phyloP scores from a whole-genome alignment of 2,113 vertebrate genomes.

The Edolisoma coerulescens region DNA sequence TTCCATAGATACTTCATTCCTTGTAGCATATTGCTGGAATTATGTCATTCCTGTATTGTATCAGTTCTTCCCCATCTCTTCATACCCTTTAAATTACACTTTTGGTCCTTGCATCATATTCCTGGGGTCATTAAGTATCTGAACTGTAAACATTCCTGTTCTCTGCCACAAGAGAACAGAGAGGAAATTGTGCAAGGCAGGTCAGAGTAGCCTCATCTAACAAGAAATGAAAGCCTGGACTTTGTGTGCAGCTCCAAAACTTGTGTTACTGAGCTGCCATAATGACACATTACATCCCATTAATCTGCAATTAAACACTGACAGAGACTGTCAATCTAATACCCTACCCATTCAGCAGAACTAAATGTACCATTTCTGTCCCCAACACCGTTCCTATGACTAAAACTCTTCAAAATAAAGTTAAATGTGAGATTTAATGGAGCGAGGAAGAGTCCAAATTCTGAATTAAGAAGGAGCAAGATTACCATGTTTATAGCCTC shows the following conservation, averaged over 20 bases:
- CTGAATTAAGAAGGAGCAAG: not conserved
- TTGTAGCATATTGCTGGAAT: not conserved
- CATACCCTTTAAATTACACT: not conserved
- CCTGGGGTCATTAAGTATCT: not conserved
- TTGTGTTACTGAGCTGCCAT: slow-evolving; percentile 14
- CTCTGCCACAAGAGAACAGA: not conserved
- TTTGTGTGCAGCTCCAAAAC: not conserved
- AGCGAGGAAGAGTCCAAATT: not conserved
- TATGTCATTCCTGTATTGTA: not conserved
- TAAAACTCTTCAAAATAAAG: slow-evolving; percentile 29
- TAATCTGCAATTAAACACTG: slow-evolving; percentile 58
- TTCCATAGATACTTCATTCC: not conserved
- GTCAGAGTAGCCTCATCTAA: not conserved
- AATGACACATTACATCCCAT: slow-evolving; percentile 50
- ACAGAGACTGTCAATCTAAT: slow-evolving; percentile 48
- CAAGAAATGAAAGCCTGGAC: not conserved
- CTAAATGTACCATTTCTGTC: slow-evolving; percentile 45
- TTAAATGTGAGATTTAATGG: slow-evolving; percentile 31
- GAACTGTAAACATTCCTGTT: not conserved
- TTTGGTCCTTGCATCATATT: not conserved
- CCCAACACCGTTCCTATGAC: not conserved
- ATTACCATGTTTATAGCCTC: not conserved
- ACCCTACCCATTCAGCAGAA: slow-evolving; percentile 14
- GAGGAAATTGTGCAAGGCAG: not conserved
- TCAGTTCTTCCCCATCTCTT: not conserved